Percentiles rank a stretch among this genome's conserved stretches.
These are phyloP conservation scores for Rapana venosa DNA, from an alignment of 2,888 invertebrate genomes.

Conservation along the genomic window DNA sequence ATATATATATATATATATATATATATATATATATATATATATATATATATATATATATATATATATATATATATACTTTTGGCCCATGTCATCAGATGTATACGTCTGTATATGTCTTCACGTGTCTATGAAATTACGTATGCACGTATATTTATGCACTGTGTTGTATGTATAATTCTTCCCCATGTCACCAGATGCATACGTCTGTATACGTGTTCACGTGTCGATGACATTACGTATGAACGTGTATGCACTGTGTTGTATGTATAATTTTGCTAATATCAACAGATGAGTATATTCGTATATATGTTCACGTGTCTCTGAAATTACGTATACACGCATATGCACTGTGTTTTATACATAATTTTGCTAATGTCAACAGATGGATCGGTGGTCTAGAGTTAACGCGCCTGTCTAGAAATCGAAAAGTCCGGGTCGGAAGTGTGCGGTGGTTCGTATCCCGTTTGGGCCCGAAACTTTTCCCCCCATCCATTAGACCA, in stretches of 20 bases:
- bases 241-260: neutral
- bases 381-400: too few species aligned
- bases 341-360: neutral
- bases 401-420: too few species aligned
- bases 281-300: neutral
- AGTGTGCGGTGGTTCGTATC: too few species aligned
- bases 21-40: neutral
- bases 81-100: neutral
- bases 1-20: neutral
- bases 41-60: neutral
- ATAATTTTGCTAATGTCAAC: neutral
- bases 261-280: too few species aligned
- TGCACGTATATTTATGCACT: neutral
- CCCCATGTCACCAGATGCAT: neutral
- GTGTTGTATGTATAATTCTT: neutral
- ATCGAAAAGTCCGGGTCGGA: too few species aligned
- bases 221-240: neutral
- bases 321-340: neutral
- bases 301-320: neutral
- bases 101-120: neutral
- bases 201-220: neutral
- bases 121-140: neutral
- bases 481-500: too few species aligned
- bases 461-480: too few species aligned
- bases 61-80: neutral